Conservation (phyloP, 2,797 vertebrate genomes). For the Squalus acanthias region DNA sequence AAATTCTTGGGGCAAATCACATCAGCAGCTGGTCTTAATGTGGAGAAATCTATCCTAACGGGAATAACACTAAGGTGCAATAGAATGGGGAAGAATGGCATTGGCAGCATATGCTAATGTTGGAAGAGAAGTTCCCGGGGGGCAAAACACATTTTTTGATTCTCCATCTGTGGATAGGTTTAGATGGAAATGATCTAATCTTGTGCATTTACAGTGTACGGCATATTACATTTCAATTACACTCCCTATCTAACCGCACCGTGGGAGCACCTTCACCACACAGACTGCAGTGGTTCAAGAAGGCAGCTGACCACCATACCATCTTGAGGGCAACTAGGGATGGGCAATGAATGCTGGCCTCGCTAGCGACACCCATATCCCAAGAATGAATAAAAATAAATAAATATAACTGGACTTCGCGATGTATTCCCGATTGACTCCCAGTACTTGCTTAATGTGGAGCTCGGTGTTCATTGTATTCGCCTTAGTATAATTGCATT, state of each 20-base stretch:
- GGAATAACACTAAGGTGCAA: neutral
- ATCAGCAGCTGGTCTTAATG: neutral
- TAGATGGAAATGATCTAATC: neutral
- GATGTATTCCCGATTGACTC: neutral
- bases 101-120: neutral
- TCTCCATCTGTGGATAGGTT: neutral
- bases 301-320: neutral
- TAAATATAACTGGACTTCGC: neutral
- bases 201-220: neutral
- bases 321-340: neutral
- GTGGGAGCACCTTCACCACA: neutral
- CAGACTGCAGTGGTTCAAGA: neutral
- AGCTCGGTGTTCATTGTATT: neutral
- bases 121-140: neutral
- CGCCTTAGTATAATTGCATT: neutral
- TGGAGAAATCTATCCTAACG: neutral
- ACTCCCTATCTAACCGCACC: neutral
- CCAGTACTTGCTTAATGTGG: neutral
- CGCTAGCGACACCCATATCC: neutral
- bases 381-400: neutral
- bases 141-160: neutral
- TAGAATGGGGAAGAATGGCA: neutral
- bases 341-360: neutral
- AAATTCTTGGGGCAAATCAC: neutral
- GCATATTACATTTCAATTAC: neutral